These are phyloP conservation scores for Mellilla xanthometata DNA, from an alignment of 2,888 invertebrate species.

Conservation along the genomic window DNA sequence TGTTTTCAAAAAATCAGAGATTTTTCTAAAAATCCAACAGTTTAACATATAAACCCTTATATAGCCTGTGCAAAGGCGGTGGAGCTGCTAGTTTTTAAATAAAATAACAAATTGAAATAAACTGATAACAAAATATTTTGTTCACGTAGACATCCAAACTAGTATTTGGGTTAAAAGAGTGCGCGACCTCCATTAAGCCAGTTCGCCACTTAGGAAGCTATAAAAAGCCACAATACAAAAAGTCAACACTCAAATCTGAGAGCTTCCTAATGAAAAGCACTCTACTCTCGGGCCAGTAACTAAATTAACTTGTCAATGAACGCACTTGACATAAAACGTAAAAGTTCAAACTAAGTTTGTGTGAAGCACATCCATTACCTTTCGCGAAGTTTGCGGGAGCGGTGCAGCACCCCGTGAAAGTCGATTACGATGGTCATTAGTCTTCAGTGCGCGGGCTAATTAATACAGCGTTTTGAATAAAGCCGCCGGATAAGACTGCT, in stretches of 20 bases:
- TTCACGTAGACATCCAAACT: not conserved
- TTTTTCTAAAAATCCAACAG: too few relatives aligned
- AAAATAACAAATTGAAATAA: too few relatives aligned
- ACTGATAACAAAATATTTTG: too few relatives aligned
- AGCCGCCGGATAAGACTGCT: conserved; percentile 64
- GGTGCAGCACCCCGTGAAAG: conserved; percentile 56
- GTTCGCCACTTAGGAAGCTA: conserved; percentile 9
- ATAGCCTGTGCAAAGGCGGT: too few relatives aligned
- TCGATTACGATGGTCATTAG: conserved; percentile 69
- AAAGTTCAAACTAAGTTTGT: conserved; percentile 23
- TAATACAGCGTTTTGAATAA: conserved; percentile 78
- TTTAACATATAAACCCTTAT: too few relatives aligned
- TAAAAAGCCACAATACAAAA: conserved; percentile 16
- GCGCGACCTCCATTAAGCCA: conserved; percentile 12
- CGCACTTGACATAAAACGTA: conserved; percentile 22
- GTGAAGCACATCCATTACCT: conserved; percentile 31
- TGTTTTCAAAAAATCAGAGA: too few relatives aligned
- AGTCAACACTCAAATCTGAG: conserved; percentile 9
- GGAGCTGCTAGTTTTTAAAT: too few relatives aligned
- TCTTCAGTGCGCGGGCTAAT: conserved; percentile 65
- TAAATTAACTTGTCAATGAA: conserved; percentile 21
- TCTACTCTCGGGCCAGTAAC: conserved; percentile 15
- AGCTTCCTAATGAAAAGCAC: conserved; percentile 16
- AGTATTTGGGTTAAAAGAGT: conserved; percentile 3
- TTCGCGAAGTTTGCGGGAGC: conserved; percentile 34